A percentile compares a stretch with the other conserved stretches of the same genome.
These are phyloP conservation scores for Aurelia aurita complex sp. Pacific DNA, from an alignment of 30 jellyfish, hydroid and myxozoan species.

Conservation along the genomic window DNA sequence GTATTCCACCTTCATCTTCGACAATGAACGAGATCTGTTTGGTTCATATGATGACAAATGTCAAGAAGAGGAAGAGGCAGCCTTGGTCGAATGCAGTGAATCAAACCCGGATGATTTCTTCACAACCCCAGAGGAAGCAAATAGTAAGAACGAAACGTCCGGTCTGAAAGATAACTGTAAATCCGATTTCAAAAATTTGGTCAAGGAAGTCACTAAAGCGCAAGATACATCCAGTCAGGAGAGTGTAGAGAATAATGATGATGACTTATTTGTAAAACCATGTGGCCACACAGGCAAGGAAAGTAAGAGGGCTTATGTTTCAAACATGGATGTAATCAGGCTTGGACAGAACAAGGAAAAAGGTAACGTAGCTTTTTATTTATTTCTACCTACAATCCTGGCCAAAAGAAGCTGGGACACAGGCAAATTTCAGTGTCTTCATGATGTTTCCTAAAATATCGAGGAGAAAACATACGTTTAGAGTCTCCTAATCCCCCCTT, in stretches of 20 bases:
- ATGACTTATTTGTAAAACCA: not conserved
- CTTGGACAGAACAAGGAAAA: not conserved
- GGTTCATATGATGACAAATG: constrained; percentile 35
- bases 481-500: too few species aligned
- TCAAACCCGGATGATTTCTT: not conserved
- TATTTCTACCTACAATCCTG: too few species aligned
- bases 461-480: too few species aligned
- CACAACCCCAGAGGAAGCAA: not conserved
- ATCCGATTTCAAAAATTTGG: constrained; percentile 22
- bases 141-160: not conserved
- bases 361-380: too few species aligned
- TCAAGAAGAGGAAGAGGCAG: constrained; percentile 6
- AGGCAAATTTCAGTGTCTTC: too few species aligned
- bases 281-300: not conserved
- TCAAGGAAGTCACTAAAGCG: constrained; percentile 9
- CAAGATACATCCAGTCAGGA: not conserved
- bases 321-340: not conserved
- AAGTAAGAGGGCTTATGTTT: not conserved
- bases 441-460: too few species aligned
- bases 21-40: constrained; percentile 44
- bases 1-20: not conserved
- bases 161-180: not conserved
- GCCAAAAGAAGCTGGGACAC: too few species aligned
- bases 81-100: not conserved
- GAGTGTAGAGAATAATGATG: constrained; percentile 17